Base-by-base conservation (phyloP, 2,888 invertebrate species). In the Hypomecis punctinalis region DNA sequence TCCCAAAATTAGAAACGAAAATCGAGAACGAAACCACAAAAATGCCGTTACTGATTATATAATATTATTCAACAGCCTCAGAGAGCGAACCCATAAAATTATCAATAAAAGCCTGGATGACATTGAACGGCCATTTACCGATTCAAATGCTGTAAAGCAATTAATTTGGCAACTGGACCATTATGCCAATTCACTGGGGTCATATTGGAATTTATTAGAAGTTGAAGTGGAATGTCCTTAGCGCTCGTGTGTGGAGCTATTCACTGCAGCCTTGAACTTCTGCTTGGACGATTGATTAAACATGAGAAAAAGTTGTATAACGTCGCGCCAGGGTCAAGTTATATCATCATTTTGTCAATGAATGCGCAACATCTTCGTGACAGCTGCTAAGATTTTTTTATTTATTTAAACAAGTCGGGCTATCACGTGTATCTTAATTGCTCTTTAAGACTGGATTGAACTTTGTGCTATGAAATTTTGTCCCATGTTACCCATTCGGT, bases 141-240 rank as follows among this genome's bases (percentile, higher is more conserved):
- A 71, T 71, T 66, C 66, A 67, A 66, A 61, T 68, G 71, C 52
- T 67, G 54, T 74, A 66, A 68, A 73, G 67, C 66, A 60, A 72
- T 72, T 69, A 67, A 66, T 69, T 63, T 61, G 63, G 51, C 58
- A 47, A 60, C 57, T 61, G 49, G 42, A 61, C 62, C 62, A 68
- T 71, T 72, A 70, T 61, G 67, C 66, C 71, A 70, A 76, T 72
- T 74, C 65, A 48, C 51, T 62, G 54, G 59, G 63, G 63, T 59
- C 59, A 36, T 33, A 63, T 59, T 54, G 63, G 47, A 39, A 63
- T 58, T 59, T 58, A 58, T 58, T 58, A 33, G 47, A 39, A 5
- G 45, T 36, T 43, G 66, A 81, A 83, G 72, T 82, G 79, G 72
- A 73, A 68, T 70, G 83, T 77, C 83, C 82, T 85, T 79, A 78